Evolutionary conservation across 2,797 vertebrate genomes (phyloP).

Genomic region (Gambelia wislizenii): DNA sequence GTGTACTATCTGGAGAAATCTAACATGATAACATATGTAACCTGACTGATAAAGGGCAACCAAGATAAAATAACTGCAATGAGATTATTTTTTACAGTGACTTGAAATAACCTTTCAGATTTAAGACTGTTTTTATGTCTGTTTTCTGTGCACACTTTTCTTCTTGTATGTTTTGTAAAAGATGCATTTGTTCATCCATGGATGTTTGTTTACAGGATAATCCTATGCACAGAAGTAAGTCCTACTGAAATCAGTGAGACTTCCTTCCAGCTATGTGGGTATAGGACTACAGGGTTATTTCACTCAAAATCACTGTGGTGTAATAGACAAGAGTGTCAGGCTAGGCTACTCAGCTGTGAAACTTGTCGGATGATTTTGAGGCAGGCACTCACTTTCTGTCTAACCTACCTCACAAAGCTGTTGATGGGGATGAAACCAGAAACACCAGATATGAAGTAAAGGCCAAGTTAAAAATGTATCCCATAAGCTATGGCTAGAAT

Average conservation of each 20-base stretch:
- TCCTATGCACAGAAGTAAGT: not conserved
- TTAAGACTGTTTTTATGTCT: not conserved
- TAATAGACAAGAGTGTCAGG: not conserved
- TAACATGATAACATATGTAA: slow-evolving; percentile 56
- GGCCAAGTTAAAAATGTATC: not conserved
- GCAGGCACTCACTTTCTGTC: not conserved
- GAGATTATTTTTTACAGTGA: slow-evolving; percentile 57
- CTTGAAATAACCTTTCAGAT: slow-evolving; percentile 60
- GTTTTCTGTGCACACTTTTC: not conserved
- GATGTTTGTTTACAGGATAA: slow-evolving; percentile 32
- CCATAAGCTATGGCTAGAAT: not conserved
- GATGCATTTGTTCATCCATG: not conserved
- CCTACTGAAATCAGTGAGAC: not conserved
- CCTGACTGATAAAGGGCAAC: slow-evolving; percentile 46
- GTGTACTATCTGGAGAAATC: slow-evolving; percentile 49
- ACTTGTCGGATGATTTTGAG: not conserved
- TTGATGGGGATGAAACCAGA: not conserved
- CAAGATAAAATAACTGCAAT: slow-evolving; percentile 58
- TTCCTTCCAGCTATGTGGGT: not conserved
- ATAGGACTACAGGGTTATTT: not conserved
- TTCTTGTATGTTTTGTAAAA: not conserved
- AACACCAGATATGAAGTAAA: not conserved
- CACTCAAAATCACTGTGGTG: not conserved
- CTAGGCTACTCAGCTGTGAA: not conserved
- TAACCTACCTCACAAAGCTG: not conserved